Percentiles rank a stretch among this genome's conserved stretches.
Conservation (phyloP, 2,797 vertebrate genomes). For the Amblyraja radiata region DNA sequence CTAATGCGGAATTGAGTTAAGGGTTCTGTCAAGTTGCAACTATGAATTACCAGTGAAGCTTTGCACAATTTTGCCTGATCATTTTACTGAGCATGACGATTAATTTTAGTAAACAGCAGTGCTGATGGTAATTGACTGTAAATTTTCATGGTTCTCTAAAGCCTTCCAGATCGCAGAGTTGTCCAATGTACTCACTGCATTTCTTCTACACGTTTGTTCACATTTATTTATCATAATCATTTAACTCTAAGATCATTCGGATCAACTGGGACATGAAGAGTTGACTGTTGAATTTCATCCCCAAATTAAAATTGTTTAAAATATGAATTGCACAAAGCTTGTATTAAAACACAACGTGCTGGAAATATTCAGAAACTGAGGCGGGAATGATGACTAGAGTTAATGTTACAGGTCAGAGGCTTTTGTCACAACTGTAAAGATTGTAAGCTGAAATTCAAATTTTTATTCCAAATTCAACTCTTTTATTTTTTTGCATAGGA, state of each 20-base stretch:
- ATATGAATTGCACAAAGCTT: neutral
- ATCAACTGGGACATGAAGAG: neutral
- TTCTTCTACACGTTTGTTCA: neutral
- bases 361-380: too few species aligned
- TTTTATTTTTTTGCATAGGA: neutral
- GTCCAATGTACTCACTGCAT: neutral
- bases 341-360: too few species aligned
- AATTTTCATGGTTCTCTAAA: neutral
- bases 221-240: neutral
- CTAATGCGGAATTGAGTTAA: neutral
- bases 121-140: neutral
- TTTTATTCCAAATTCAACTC: neutral
- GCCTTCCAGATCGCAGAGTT: neutral
- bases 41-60: neutral
- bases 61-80: neutral
- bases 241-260: neutral
- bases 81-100: neutral
- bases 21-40: neutral
- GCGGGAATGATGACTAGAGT: too few species aligned
- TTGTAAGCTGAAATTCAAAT: neutral
- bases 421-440: neutral
- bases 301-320: neutral
- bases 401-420: too few species aligned
- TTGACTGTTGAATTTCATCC: neutral
- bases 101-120: neutral